A percentile compares a stretch with the other conserved stretches of the same genome.
These are phyloP conservation scores for Archivesica marissinica DNA, from an alignment of 1,140 invertebrate species.

Conservation along the genomic window DNA sequence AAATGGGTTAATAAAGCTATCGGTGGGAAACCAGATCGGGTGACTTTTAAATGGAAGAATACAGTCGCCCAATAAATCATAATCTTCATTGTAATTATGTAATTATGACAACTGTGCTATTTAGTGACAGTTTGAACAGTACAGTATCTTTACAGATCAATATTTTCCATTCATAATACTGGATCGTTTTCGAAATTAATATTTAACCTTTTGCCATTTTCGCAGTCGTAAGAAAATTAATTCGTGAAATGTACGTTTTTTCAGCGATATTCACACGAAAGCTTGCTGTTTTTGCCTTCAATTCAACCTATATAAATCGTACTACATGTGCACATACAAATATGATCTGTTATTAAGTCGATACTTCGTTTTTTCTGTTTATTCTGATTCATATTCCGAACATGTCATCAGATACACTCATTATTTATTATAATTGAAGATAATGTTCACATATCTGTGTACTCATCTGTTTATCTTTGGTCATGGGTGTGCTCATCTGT, in stretches of 20 bases:
- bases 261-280: too few relatives aligned
- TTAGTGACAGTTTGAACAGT: background rate
- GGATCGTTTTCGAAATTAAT: background rate
- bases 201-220: background rate
- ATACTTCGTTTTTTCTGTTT: background rate
- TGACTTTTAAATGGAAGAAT: constrained; percentile 6
- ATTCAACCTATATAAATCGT: too few relatives aligned
- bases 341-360: background rate
- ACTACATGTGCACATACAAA: background rate
- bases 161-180: background rate
- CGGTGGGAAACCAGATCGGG: background rate
- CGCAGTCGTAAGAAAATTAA: too few relatives aligned
- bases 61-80: constrained; percentile 10
- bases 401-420: constrained; percentile 14
- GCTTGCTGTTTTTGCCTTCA: too few relatives aligned
- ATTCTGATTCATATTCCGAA: constrained; percentile 7
- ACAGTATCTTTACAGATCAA: background rate
- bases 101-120: constrained; percentile 6
- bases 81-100: background rate
- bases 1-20: background rate
- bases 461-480: constrained; percentile 8
- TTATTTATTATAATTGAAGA: constrained; percentile 16
- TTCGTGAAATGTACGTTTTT: too few relatives aligned
- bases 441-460: background rate
- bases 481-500: constrained; percentile 10